phyloP scores from a whole-genome alignment of 92 coral and sea anemone genomes.

The Muricea muricata region DNA sequence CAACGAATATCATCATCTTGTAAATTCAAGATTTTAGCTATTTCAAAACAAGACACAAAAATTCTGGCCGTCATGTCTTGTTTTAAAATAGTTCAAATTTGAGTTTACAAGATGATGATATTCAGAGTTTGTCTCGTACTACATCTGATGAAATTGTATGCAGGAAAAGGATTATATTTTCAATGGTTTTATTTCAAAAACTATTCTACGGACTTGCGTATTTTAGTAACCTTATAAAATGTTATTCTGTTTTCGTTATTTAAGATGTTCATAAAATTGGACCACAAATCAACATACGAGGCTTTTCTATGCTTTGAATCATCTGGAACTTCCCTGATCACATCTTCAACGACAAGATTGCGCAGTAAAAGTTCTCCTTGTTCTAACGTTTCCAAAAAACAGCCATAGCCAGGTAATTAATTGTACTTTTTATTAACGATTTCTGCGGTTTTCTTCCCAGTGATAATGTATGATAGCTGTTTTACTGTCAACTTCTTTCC shows the following conservation, averaged over 20 bases:
- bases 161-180: not conserved
- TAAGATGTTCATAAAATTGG: conserved; percentile 16
- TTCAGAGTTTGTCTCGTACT: too few relatives aligned
- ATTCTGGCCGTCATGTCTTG: too few relatives aligned
- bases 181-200: not conserved
- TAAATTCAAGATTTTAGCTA: too few relatives aligned
- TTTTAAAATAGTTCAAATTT: too few relatives aligned
- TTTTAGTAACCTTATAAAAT: conserved; percentile 7
- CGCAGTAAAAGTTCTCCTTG: conserved; percentile 39
- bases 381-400: conserved; percentile 35
- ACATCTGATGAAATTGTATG: too few relatives aligned
- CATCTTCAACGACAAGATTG: not conserved
- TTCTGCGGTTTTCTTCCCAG: conserved; percentile 44
- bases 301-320: conserved; percentile 17
- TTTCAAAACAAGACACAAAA: too few relatives aligned
- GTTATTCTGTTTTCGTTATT: conserved; percentile 35
- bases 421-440: conserved; percentile 34
- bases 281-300: conserved; percentile 37
- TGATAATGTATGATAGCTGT: conserved; percentile 30
- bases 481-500: conserved; percentile 38
- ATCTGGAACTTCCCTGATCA: conserved; percentile 25
- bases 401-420: conserved; percentile 32
- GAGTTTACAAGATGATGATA: too few relatives aligned
- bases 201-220: not conserved
- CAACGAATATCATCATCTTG: too few relatives aligned